phyloP scores from a whole-genome alignment of 2,113 vertebrate species.

The Sterna hirundo region DNA sequence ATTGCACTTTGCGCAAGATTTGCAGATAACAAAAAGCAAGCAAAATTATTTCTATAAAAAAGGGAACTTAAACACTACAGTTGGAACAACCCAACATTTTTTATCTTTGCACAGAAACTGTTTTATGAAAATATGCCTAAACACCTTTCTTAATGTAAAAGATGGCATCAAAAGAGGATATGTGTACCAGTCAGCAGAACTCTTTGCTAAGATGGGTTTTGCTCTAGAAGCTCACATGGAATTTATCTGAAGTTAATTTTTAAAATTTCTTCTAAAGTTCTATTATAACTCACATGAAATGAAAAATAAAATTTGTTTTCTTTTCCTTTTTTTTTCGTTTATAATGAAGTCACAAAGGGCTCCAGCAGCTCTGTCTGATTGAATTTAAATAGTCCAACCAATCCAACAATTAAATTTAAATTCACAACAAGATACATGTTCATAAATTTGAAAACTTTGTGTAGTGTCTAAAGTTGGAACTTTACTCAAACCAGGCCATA shows the following conservation, averaged over 20 bases:
- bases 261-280: neutral
- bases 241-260: neutral
- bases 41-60: neutral
- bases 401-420: neutral
- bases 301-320: neutral
- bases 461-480: neutral
- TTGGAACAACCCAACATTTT: fast-evolving
- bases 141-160: neutral
- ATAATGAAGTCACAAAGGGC: neutral
- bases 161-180: neutral
- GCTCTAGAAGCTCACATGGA: neutral
- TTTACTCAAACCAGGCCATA: neutral
- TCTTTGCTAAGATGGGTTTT: neutral
- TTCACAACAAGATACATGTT: neutral
- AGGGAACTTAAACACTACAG: neutral
- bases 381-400: neutral
- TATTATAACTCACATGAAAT: neutral
- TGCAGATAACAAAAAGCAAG: neutral
- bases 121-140: neutral
- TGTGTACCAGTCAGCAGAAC: neutral
- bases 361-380: neutral
- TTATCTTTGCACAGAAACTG: neutral
- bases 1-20: neutral
- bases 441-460: neutral
- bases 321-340: neutral